phyloP scores from a whole-genome alignment of 2,888 invertebrate genomes.

The Eudemis profundana region DNA sequence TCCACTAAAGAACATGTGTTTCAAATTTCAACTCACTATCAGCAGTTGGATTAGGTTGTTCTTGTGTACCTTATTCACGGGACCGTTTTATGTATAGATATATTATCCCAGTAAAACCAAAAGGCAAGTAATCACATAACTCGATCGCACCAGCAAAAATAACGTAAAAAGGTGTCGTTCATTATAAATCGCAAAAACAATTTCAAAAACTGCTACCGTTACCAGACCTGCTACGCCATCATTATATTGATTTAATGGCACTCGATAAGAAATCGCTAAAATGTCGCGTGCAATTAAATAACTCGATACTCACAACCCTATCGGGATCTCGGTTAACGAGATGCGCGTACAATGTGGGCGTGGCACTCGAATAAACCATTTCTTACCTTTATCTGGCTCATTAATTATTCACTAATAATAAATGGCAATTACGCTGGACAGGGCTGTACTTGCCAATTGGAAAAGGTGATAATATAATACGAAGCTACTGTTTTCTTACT shows the following conservation, averaged over 20 bases:
- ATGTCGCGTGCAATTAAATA: slow-evolving; percentile 26
- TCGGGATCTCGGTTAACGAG: slow-evolving; percentile 38
- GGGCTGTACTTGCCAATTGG: neutral
- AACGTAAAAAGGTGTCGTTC: neutral
- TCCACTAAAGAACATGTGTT: too few species aligned
- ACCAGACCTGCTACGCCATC: neutral
- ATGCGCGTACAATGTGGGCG: slow-evolving; percentile 41
- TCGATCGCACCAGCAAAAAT: neutral
- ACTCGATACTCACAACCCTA: slow-evolving; percentile 31
- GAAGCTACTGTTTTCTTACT: slow-evolving; percentile 7
- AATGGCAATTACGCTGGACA: slow-evolving; percentile 34
- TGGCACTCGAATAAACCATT: slow-evolving; percentile 47
- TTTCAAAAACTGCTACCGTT: neutral
- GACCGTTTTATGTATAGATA: too few species aligned
- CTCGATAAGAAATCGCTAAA: slow-evolving; percentile 18
- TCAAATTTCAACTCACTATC: too few species aligned
- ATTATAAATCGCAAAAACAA: slow-evolving; percentile 5
- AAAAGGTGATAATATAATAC: slow-evolving; percentile 7
- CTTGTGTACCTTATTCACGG: too few species aligned
- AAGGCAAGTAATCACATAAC: neutral
- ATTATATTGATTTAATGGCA: slow-evolving; percentile 27
- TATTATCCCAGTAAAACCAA: too few species aligned
- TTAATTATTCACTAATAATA: slow-evolving; percentile 36
- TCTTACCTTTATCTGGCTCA: slow-evolving; percentile 44
- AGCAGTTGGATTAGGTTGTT: too few species aligned